Evolutionary conservation across 2,113 vertebrate genomes (phyloP), one percentile per base, ranked within the genome.

Genomic region (Caretta caretta): DNA sequence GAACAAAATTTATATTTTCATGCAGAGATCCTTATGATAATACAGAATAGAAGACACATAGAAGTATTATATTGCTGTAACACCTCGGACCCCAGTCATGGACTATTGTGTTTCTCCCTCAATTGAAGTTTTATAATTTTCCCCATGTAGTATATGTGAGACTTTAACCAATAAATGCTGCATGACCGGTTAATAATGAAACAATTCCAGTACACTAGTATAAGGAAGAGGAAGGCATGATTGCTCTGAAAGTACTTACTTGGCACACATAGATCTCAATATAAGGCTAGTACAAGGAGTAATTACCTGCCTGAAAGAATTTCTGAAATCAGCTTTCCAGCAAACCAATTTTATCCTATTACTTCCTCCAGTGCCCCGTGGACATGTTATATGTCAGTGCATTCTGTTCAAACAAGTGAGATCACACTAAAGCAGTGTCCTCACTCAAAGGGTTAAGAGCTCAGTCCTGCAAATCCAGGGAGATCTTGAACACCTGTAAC

Each of bases 291-390:
- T 54, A 89, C 31, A 88, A 88, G 51, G 62, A 83, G 46, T 56
- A 96, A 94, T 95, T 93, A 97, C 80, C 69, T 0, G 48, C 92
- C 79, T 94, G 93, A 94, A 91, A 95, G 83, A 88, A 94, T 90
- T 91, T 92, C 83, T 96, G 85, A 93, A 88, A 83, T 72, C 4
- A 0, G 29, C 79, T 93, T 97, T 90, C 88, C 90, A 95, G 86
- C 65, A 94, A 95, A 93, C 59, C 50, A 76, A 12, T 75, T 87
- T 59, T 87, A 82, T 85, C 84, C 46, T 81, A 65, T 94, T 95
- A 94, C 88, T 93, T 96, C 89, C 80, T 93, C n/a, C 62, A 93
- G 86, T 0, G 0, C 75, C 49, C 57, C 80, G 75, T 14, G 50
- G 89, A 91, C 87, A 89, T 48, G 78, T 93, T 94, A 83, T 93